Percentiles rank a stretch among this genome's conserved stretches.
Evolutionary conservation across 2,797 vertebrate species (phyloP).

Genomic region (Mareca penelope): DNA sequence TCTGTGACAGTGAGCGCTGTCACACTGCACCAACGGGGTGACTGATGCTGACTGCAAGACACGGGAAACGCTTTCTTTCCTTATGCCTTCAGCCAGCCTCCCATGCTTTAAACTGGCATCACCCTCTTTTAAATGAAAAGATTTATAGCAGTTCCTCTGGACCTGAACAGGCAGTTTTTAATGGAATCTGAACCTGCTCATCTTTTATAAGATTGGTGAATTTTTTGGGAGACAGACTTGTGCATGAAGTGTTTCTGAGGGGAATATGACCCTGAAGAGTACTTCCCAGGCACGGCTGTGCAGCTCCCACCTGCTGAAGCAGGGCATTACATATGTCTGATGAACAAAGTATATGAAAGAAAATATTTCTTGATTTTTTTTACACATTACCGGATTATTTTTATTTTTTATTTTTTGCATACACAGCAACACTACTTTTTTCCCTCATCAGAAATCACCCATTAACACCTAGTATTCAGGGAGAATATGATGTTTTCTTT

Average conservation of each 20-base stretch:
- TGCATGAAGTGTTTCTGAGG: neutral
- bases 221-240: neutral
- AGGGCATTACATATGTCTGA: neutral
- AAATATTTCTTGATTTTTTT: neutral
- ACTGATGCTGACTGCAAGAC: neutral
- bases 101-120: neutral
- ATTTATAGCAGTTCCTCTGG: neutral
- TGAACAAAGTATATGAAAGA: neutral
- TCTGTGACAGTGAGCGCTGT: neutral
- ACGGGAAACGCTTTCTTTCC: neutral
- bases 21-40: neutral
- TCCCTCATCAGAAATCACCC: neutral
- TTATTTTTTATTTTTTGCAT: neutral
- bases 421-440: neutral
- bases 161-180: neutral
- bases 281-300: fast-evolving
- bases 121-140: neutral
- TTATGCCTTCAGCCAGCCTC: neutral
- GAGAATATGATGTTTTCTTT: neutral
- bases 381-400: neutral
- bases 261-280: neutral
- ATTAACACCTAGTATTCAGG: neutral
- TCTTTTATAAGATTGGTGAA: neutral
- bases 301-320: neutral
- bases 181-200: neutral